Evolutionary conservation across 1,140 invertebrate species (phyloP), one percentile per base, ranked within the genome.

Genomic region (Rhizoglyphus robini): DNA sequence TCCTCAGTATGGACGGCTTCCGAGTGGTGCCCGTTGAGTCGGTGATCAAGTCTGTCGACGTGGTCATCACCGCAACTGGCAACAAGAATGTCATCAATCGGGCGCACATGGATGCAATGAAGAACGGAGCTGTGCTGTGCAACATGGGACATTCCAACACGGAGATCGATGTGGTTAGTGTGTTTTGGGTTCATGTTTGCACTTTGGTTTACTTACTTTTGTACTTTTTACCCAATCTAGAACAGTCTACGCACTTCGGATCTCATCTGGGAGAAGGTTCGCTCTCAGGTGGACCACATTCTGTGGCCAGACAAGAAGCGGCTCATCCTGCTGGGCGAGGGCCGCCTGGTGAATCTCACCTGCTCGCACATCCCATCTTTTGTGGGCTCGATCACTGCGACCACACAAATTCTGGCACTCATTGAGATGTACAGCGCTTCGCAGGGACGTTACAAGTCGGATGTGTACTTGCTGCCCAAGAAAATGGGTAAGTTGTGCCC

Each of bases 61-160:
- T 97, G 69, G 85, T 96, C 31, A 88, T 96, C 68, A 96, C 93
- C 15, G 93, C 92, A 48, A 95, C 93, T 5, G 78, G 78, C 36
- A 96, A 96, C 76, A 97, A 96, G 78, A 93, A 94, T 74, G 91
- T 96, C 20, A 90, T 97, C 30, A 90, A 87, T 5, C 81, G 92
- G 15, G 88, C 93, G 70, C 89, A 95, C 73, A 91, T 96, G 88
- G 92, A 96, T 77, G 86, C 91, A 72, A 90, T 96, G 88, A 95
- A 95, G 79, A 94, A 88, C 73, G 92, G 92, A 54, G 94, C 91
- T 75, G 89, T 96, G 64, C 84, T 97, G 0, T 96, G 92, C 77
- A 96, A 96, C 78, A 97, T 97, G 91, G 93, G 93, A 0, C 93
- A 96, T 78, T 95, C 90, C 59, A 96, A 97, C 77, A 96, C 91